Evolutionary conservation across 2,888 invertebrate species (phyloP).

Genomic region (Spisula subtruncata): DNA sequence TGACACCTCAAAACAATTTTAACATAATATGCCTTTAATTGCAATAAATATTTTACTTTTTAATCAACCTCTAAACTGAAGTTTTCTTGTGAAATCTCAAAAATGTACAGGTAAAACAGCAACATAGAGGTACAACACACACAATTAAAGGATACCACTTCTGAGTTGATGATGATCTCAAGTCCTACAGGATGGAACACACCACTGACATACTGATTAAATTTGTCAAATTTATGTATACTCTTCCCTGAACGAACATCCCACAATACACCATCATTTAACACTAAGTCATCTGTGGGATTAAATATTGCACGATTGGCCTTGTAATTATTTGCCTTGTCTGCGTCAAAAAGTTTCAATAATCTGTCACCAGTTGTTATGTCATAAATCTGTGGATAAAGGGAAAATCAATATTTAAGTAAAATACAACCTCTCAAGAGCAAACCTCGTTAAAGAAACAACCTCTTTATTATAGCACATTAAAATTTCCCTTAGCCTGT

Average conservation of each 20-base stretch:
- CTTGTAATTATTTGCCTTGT: conserved; percentile 96
- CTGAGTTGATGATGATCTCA: conserved; percentile 98
- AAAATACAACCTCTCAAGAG: neutral
- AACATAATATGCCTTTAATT: too few relatives aligned
- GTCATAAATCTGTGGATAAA: conserved; percentile 93
- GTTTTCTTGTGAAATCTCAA: too few relatives aligned
- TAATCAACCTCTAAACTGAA: too few relatives aligned
- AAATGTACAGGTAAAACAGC: neutral
- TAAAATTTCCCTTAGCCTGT: too few relatives aligned
- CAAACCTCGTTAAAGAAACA: too few relatives aligned
- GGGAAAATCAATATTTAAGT: too few relatives aligned
- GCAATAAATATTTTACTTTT: too few relatives aligned
- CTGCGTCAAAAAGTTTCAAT: conserved; percentile 92
- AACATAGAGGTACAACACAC: neutral
- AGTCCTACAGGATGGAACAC: conserved; percentile 98
- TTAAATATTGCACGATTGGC: conserved; percentile 98
- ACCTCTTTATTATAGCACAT: too few relatives aligned
- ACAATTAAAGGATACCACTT: conserved; percentile 90
- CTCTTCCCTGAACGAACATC: conserved; percentile 95
- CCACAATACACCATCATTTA: conserved; percentile 98
- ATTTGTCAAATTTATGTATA: conserved; percentile 98
- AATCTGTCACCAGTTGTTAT: conserved; percentile 93
- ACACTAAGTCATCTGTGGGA: conserved; percentile 96
- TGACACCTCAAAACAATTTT: too few relatives aligned
- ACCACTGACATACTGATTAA: conserved; percentile 97